phyloP scores from a whole-genome alignment of 2,797 vertebrate species.

The Xiphorhynchus erythropygius region DNA sequence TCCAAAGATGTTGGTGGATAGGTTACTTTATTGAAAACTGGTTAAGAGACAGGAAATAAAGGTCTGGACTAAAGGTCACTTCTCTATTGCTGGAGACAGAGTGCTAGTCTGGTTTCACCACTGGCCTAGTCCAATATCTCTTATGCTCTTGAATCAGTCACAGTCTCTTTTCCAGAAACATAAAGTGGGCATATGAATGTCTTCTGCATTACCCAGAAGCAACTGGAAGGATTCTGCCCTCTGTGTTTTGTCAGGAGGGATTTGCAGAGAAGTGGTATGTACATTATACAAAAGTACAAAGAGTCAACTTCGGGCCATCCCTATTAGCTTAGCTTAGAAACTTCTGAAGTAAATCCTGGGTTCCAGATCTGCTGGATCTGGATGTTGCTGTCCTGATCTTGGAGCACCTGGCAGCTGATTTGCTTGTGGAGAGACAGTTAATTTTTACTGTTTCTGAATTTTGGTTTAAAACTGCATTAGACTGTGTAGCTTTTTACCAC shows the following conservation, averaged over 20 bases:
- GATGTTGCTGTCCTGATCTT: not conserved
- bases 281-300: not conserved
- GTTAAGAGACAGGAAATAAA: not conserved
- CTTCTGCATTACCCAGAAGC: not conserved
- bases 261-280: not conserved
- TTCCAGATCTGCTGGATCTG: not conserved
- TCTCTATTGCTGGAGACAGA: not conserved
- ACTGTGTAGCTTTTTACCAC: not conserved
- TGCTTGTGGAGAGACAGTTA: not conserved
- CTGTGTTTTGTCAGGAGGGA: not conserved
- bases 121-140: not conserved
- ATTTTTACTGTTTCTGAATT: not conserved
- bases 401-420: not conserved
- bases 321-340: not conserved
- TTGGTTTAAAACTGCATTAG: not conserved
- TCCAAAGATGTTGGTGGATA: not conserved
- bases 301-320: not conserved
- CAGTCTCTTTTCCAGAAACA: not conserved
- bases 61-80: not conserved
- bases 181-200: not conserved
- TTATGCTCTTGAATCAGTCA: not conserved
- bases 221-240: not conserved
- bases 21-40: not conserved
- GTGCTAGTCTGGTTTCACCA: not conserved
- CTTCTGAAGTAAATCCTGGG: not conserved